Conservation (phyloP, 2,797 vertebrate genomes). For the Pseudotriccus pelzelni region DNA sequence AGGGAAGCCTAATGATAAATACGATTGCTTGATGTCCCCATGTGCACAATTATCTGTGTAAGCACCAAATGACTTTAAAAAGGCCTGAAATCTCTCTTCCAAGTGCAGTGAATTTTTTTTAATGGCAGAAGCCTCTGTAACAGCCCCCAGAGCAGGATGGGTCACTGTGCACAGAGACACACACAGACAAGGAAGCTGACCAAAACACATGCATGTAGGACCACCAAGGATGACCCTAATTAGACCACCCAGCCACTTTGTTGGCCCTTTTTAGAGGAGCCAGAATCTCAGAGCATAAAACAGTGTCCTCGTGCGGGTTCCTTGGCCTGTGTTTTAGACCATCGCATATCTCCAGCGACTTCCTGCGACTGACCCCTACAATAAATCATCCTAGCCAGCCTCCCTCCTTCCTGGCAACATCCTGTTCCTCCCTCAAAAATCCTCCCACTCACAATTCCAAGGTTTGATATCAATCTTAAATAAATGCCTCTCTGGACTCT, state of each 20-base stretch:
- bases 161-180: background rate
- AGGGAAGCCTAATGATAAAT: background rate
- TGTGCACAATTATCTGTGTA: background rate
- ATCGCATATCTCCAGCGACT: conserved; percentile 7
- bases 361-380: conserved; percentile 42
- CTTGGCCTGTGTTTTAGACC: background rate
- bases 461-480: conserved; percentile 75
- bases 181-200: background rate
- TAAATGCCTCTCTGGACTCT: conserved; percentile 60
- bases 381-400: conserved; percentile 44
- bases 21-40: background rate
- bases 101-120: background rate
- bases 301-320: background rate
- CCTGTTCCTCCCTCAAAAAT: conserved; percentile 64
- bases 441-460: conserved; percentile 69
- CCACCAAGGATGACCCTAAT: conserved; percentile 57
- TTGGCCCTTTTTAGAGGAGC: background rate
- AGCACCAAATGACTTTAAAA: background rate
- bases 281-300: background rate
- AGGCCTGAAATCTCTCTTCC: background rate
- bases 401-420: conserved; percentile 69
- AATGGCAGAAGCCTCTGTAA: background rate
- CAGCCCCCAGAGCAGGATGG: background rate
- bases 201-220: conserved; percentile 8
- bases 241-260: conserved; percentile 63